Percentiles rank a stretch among this genome's conserved stretches.
phyloP scores from a whole-genome alignment of 2,888 invertebrate genomes.

The Heliconius erato region DNA sequence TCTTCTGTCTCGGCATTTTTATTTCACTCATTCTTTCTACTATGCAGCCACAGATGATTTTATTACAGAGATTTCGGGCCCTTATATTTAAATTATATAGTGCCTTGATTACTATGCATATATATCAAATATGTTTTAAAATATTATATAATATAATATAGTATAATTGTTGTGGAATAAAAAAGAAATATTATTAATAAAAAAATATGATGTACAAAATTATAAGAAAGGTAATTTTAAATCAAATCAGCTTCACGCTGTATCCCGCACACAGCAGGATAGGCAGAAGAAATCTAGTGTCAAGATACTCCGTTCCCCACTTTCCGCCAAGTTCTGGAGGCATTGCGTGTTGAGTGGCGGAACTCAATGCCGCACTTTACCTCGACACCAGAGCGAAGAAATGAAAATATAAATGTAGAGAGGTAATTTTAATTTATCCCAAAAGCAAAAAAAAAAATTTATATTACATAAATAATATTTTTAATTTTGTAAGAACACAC shows the following conservation, averaged over 20 bases:
- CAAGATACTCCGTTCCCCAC: too few species aligned
- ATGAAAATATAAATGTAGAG: too few species aligned
- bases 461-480: neutral
- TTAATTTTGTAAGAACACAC: neutral
- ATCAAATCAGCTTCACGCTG: too few species aligned
- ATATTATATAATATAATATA: neutral
- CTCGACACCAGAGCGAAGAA: too few species aligned
- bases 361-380: too few species aligned
- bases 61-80: constrained; percentile 38
- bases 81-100: neutral
- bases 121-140: neutral
- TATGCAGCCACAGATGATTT: constrained; percentile 58
- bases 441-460: neutral
- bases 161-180: neutral
- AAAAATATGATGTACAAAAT: too few species aligned
- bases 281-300: too few species aligned
- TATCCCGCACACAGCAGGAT: too few species aligned
- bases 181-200: neutral
- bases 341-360: too few species aligned
- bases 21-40: constrained; percentile 74
- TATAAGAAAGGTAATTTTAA: too few species aligned
- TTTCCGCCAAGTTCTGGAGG: too few species aligned
- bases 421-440: too few species aligned
- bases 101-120: neutral
- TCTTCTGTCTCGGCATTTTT: constrained; percentile 79